Conservation (phyloP, 2,888 invertebrate species). For the Lochmaea crataegi region DNA sequence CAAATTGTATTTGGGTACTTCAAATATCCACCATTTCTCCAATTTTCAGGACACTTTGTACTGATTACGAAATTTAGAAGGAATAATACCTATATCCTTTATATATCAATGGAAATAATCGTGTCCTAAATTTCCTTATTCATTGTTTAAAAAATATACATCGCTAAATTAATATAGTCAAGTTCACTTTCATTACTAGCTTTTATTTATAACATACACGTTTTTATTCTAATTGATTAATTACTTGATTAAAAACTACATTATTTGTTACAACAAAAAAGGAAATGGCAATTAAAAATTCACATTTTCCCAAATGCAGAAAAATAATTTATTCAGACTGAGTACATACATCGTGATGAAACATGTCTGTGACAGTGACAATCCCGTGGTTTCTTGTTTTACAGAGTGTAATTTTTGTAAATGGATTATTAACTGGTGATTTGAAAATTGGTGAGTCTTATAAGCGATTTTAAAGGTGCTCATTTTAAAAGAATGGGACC, state of each 20-base stretch:
- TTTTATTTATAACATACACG: neutral
- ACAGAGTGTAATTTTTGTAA: neutral
- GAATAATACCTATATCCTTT: no score
- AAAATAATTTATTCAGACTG: neutral
- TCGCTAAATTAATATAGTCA: conserved; percentile 1
- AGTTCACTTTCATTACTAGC: conserved; percentile 13
- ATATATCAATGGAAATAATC: no score
- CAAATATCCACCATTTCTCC: no score
- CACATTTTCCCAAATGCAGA: neutral
- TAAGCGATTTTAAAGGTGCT: no score
- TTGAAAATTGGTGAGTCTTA: conserved; percentile 4
- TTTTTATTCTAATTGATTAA: conserved; percentile 2
- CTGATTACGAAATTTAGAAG: no score
- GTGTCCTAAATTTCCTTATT: neutral
- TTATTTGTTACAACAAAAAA: neutral
- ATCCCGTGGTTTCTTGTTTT: neutral
- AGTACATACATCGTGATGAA: neutral
- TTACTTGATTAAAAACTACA: conserved; percentile 1
- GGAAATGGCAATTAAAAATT: conserved; percentile 13
- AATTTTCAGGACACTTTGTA: no score
- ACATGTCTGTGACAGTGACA: neutral
- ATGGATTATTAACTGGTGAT: neutral
- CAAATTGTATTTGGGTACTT: no score
- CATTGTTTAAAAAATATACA: neutral
- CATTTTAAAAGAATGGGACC: no score